Evolutionary conservation across 2,113 vertebrate species (phyloP).

Genomic region (Oreotrochilus melanogaster): DNA sequence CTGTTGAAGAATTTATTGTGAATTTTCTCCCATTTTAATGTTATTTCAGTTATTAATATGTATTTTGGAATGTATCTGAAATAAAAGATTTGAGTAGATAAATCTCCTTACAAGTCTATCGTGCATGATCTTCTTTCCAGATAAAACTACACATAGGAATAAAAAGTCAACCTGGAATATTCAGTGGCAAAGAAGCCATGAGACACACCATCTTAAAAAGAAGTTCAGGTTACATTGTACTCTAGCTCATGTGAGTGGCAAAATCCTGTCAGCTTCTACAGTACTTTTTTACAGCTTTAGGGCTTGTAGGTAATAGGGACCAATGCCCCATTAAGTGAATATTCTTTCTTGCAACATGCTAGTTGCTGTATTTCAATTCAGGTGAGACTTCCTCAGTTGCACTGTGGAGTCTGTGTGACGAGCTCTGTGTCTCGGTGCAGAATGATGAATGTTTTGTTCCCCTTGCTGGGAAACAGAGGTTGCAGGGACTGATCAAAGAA

Average conservation of each 20-base stretch:
- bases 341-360: neutral
- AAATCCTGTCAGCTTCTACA: neutral
- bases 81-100: neutral
- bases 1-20: neutral
- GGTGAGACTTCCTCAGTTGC: neutral
- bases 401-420: accelerated
- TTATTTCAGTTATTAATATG: neutral
- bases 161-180: neutral
- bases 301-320: neutral
- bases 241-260: neutral
- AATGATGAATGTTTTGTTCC: accelerated
- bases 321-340: neutral
- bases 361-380: neutral
- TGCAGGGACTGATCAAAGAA: neutral
- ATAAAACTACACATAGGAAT: neutral
- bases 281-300: neutral
- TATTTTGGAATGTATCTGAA: neutral
- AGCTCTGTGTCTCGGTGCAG: accelerated
- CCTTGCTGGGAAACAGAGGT: neutral
- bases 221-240: neutral
- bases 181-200: neutral
- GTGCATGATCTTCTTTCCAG: neutral
- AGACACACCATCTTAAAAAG: neutral
- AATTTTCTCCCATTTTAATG: neutral
- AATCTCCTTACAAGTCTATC: neutral